Evolutionary conservation across 2,797 vertebrate species (phyloP), one percentile per base, ranked within the genome.

Genomic region (Phylloscopus collybita): DNA sequence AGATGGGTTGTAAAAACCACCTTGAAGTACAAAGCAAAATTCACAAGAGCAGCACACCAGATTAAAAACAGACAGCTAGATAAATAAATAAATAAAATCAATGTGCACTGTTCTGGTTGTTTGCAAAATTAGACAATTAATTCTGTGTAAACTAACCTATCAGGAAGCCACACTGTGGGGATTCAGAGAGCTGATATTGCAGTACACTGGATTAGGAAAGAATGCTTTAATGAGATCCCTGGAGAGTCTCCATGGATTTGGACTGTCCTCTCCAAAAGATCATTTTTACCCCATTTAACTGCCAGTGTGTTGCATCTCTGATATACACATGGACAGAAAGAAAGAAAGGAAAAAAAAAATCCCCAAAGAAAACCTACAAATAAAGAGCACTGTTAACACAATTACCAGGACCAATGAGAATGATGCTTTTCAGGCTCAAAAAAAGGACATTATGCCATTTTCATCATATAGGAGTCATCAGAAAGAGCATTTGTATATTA

Each of bases 161-260:
- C 93, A 96, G 97, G 86, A 91, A 95, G 71, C 49, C 71, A 72
- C 93, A 93, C 91, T 83, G 96, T 88, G 91, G 96, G 95, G 92
- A 84, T 94, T 96, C 91, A 74, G 96, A 91, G 92, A 85, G 95
- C 91, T 90, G 95, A 81, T 94, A 92, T 60, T 97, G 91, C 95
- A 65, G 62, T 49, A 89, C 66, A 38, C 72, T 78, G 60, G 86
- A 95, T 97, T 95, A 97, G 93, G 66, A 92, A 86, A 76, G 51
- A 95, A 91, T 15, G 59, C 81, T 96, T 95, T 98, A 98, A 98
- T 97, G 97, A 98, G 97, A 83, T 98, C 98, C 97, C 98, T 2
- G 10, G 97, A 96, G 98, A 97, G 79, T 23, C 54, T 66, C 76
- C 38, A 50, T 5, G 69, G 83, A 92, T 79, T 96, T 95, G 94